Base-by-base conservation (phyloP, 2,797 vertebrate species). In the Danio jaintianensis region DNA sequence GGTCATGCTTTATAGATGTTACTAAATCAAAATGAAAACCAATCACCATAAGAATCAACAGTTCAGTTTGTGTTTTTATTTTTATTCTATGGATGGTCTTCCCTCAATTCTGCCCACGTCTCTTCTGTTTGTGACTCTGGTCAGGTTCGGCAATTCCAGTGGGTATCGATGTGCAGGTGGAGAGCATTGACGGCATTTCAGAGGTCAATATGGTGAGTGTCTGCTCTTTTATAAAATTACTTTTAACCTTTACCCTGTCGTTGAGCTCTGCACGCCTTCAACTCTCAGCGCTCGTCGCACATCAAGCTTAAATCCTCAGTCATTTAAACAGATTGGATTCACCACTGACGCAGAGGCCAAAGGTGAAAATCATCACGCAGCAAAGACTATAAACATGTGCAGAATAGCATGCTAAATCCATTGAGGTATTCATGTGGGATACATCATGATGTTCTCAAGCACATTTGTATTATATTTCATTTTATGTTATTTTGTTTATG, bases 121-220 rank as follows among this genome's bases (percentile, higher is more conserved):
- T 61, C 29, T 59, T 9, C 1, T 7, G 4, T 84, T 78, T 62
- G 42, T 73, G n/a, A 16, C 52, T 5, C 64, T 61, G 13, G 20
- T 55, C 78, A 98, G 96, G 95, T 47, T 94, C 94, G 0, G 95
- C 97, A 47, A 95, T 97, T 87, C 95, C 96, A 5, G 96, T 98
- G 40, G 96, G 95, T 81, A 94, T 97, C 58, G 96, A 98, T 50
- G 95, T 98, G 47, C 96, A 97, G 87, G 92, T 96, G 82, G 96
- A 97, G 91, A 98, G 96, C 84, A 95, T 96, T 67, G 95, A 98
- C 92, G 95, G 96, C 85, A 96, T 99, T 91, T 98, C 96, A 83
- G 96, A 98, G 92, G 95, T 96, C 62, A 95, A 98, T 90, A 98
- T 98, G 96, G 95, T 97, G 91, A 78, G 94, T 71, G 5, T 48